phyloP scores from a whole-genome alignment of 2,888 invertebrate genomes.

The Ichneumon xanthorius region DNA sequence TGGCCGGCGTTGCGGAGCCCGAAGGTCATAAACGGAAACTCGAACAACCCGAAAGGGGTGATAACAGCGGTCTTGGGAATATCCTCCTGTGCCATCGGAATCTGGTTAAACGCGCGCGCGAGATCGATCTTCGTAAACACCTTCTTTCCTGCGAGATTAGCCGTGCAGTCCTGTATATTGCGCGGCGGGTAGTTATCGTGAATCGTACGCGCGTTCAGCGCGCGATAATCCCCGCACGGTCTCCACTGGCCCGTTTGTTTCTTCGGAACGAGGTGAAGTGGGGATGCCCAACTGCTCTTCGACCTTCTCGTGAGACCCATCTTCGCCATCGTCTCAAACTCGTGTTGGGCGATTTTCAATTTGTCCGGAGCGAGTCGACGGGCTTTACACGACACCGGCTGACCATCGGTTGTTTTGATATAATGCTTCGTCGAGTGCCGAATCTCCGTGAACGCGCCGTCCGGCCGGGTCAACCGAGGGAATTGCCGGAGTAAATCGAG shows the following conservation, averaged over 20 bases:
- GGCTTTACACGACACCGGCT: conserved; percentile 73
- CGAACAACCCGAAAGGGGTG: conserved; percentile 74
- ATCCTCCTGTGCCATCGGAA: conserved; percentile 66
- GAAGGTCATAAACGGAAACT: conserved; percentile 62
- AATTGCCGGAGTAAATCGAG: conserved; percentile 46
- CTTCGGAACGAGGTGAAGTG: conserved; percentile 76
- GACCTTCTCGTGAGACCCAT: conserved; percentile 70
- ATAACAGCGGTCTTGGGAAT: conserved; percentile 74
- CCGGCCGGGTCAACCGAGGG: conserved; percentile 58
- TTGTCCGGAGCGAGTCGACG: conserved; percentile 73
- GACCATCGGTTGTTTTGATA: conserved; percentile 73
- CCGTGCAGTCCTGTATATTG: conserved; percentile 37
- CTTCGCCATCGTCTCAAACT: conserved; percentile 76
- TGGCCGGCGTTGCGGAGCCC: conserved; percentile 72
- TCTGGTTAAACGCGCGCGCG: conserved; percentile 57
- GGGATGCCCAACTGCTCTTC: conserved; percentile 74
- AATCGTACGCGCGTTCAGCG: conserved; percentile 73
- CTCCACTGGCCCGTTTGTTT: conserved; percentile 73
- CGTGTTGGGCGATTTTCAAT: conserved; percentile 73
- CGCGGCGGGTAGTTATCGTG: conserved; percentile 76
- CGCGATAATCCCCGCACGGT: conserved; percentile 79
- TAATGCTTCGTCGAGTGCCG: conserved; percentile 71
- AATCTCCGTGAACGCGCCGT: conserved; percentile 2
- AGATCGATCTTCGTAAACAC: conserved; percentile 62
- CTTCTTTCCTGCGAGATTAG: conserved; percentile 23